Percentiles rank a stretch among this genome's conserved stretches.
Conservation (phyloP, 2,888 invertebrate genomes). For the Lepeophtheirus nordmannii region DNA sequence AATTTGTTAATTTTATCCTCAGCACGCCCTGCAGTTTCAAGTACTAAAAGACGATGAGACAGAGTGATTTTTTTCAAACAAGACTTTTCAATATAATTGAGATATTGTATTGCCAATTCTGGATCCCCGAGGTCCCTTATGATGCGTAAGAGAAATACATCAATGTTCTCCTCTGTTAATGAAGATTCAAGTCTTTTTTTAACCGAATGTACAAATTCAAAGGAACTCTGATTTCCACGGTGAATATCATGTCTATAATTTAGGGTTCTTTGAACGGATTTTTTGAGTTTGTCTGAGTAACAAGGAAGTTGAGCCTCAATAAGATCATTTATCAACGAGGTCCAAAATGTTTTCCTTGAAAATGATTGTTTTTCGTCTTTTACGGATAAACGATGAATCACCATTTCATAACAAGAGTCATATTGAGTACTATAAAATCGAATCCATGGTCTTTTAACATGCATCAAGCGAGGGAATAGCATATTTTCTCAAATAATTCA, state of each 20-base stretch:
- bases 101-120: background rate
- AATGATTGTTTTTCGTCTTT: background rate
- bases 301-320: background rate
- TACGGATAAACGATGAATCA: background rate
- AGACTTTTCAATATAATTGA: background rate
- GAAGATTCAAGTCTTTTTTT: background rate
- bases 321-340: background rate
- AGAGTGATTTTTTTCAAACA: background rate
- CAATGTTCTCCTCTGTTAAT: background rate
- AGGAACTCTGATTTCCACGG: background rate
- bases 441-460: too few relatives aligned
- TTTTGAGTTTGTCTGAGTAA: background rate
- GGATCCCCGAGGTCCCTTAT: background rate
- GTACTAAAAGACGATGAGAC: background rate
- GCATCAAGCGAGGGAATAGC: too few relatives aligned
- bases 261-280: background rate
- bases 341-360: background rate
- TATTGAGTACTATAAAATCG: background rate
- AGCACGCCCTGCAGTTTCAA: background rate
- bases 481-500: too few relatives aligned
- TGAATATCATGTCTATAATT: background rate
- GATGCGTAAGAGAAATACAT: background rate
- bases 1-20: background rate
- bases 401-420: background rate
- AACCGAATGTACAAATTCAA: background rate